Conservation (phyloP, 1,140 invertebrate genomes). For the Thalassaphorura encarpata region DNA sequence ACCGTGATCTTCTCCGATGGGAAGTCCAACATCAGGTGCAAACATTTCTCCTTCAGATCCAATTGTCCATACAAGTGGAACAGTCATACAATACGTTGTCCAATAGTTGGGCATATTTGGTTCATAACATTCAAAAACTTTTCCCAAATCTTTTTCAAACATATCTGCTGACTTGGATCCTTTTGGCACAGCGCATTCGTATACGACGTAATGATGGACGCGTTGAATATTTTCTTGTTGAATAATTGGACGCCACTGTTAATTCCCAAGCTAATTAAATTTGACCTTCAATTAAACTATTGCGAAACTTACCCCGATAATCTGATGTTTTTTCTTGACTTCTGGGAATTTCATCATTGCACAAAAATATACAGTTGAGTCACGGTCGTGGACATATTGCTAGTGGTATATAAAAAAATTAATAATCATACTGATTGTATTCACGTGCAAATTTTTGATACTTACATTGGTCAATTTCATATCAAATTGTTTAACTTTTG, state of each 20-base stretch:
- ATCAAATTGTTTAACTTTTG: constrained; percentile 2
- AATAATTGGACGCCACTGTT: constrained; percentile 54
- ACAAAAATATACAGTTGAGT: constrained; percentile 71
- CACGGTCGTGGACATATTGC: too few relatives aligned
- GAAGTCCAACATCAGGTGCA: constrained; percentile 67
- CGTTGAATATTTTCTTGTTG: constrained; percentile 42
- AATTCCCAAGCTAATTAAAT: constrained; percentile 7
- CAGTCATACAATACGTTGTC: constrained; percentile 59
- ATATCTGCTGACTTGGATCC: constrained; percentile 13
- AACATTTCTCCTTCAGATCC: constrained; percentile 60
- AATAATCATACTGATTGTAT: too few relatives aligned
- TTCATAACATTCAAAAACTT: constrained; percentile 55
- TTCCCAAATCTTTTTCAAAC: constrained; percentile 49
- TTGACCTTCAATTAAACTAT: constrained; percentile 3
- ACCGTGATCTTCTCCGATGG: constrained; percentile 53
- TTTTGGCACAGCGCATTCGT: constrained; percentile 54
- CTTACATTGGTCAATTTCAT: constrained; percentile 1
- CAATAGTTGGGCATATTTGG: constrained; percentile 61
- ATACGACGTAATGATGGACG: constrained; percentile 74
- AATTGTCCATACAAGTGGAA: constrained; percentile 67
- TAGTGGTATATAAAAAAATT: too few relatives aligned
- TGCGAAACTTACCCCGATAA: constrained; percentile 51
- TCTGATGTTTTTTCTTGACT: constrained; percentile 60
- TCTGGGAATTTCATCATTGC: constrained; percentile 70
- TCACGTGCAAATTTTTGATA: neutral